Evolutionary conservation across 2,113 vertebrate species (phyloP).

Genomic region (Porphyrio hochstetteri): DNA sequence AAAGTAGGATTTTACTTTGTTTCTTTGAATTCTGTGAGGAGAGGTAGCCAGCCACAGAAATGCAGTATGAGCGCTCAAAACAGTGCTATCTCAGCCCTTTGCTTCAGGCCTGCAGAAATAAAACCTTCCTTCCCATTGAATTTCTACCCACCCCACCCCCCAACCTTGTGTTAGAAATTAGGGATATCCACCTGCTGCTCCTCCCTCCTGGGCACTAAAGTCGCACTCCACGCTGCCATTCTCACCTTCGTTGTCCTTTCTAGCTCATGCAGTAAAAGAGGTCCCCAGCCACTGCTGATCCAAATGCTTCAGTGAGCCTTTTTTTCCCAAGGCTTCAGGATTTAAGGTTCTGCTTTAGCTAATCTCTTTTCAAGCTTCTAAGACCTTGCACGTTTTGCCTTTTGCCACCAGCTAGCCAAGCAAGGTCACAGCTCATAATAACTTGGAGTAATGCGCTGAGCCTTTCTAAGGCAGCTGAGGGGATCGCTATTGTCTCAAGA

Average conservation of each 20-base stretch:
- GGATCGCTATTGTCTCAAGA: background rate
- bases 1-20: background rate
- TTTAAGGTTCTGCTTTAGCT: conserved; percentile 52
- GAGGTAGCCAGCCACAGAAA: background rate
- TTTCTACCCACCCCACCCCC: background rate
- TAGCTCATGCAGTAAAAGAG: background rate
- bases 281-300: conserved; percentile 34
- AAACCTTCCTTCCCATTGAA: background rate
- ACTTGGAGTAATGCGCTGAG: background rate
- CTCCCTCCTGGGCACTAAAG: background rate
- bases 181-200: background rate
- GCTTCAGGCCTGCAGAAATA: background rate
- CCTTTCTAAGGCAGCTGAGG: background rate
- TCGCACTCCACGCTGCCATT: accelerated
- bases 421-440: background rate
- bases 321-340: conserved; percentile 10
- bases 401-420: background rate
- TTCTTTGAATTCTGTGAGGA: background rate
- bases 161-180: background rate
- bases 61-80: background rate
- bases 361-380: conserved; percentile 61
- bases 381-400: conserved; percentile 45
- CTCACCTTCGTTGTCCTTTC: conserved; percentile 43
- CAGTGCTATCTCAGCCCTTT: background rate
- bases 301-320: conserved; percentile 5